phyloP scores from a whole-genome alignment of 2,888 invertebrate genomes.

The Lathronympha strigana region DNA sequence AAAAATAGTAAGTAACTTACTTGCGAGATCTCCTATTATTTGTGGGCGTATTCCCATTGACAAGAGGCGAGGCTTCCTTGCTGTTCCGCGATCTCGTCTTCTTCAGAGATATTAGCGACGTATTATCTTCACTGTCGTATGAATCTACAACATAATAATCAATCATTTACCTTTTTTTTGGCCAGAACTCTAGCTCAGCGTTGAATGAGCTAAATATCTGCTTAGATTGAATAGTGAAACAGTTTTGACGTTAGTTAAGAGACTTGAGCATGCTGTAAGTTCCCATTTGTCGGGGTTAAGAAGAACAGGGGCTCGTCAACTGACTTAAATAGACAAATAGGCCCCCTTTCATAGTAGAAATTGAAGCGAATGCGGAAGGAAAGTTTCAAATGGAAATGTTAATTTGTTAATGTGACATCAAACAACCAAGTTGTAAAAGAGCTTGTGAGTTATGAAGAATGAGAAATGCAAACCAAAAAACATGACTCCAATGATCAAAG shows the following conservation, averaged over 20 bases:
- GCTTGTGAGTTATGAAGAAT: not conserved
- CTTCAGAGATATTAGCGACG: constrained; percentile 71
- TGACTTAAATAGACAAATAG: too few relatives aligned
- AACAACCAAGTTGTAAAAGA: not conserved
- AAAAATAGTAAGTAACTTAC: constrained; percentile 10
- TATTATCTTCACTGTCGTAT: constrained; percentile 77
- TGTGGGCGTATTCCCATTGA: constrained; percentile 54
- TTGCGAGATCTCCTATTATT: constrained; percentile 33
- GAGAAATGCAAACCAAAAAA: constrained; percentile 10
- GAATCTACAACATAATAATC: constrained; percentile 60
- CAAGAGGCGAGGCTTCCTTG: constrained; percentile 68
- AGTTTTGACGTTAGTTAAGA: too few relatives aligned
- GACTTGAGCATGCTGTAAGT: too few relatives aligned
- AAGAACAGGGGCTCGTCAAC: too few relatives aligned
- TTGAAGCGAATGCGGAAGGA: not conserved
- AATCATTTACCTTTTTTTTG: too few relatives aligned
- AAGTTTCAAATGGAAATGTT: not conserved
- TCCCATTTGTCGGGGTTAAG: too few relatives aligned
- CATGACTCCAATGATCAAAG: not conserved
- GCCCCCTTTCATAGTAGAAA: constrained; percentile 9
- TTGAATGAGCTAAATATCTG: too few relatives aligned
- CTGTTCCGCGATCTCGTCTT: constrained; percentile 57
- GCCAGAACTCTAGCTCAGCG: too few relatives aligned
- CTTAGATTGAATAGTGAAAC: too few relatives aligned
- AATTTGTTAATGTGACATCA: constrained; percentile 3